Evolutionary conservation across 2,888 invertebrate genomes (phyloP).

Genomic region (Pseudanteris insignis): DNA sequence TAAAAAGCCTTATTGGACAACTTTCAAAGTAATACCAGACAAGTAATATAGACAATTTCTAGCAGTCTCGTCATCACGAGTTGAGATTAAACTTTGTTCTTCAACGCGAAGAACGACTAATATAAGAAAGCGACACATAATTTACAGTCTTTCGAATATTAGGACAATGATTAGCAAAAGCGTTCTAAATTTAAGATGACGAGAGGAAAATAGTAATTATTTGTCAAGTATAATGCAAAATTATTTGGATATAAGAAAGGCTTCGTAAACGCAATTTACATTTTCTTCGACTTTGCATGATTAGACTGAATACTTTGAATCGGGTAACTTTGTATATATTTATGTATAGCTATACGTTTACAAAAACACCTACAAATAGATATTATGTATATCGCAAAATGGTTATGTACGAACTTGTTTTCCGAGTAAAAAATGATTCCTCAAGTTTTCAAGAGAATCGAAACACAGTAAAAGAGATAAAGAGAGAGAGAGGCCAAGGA

Average conservation of each 20-base stretch:
- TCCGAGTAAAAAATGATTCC: conserved; percentile 24
- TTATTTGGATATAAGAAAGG: conserved; percentile 2
- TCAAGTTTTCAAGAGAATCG: conserved; percentile 14
- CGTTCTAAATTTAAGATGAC: neutral
- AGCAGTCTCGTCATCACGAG: too few relatives aligned
- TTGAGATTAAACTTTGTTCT: too few relatives aligned
- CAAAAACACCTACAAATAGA: too few relatives aligned
- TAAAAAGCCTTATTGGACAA: too few relatives aligned
- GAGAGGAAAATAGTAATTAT: too few relatives aligned
- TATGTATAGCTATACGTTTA: too few relatives aligned
- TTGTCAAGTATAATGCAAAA: neutral
- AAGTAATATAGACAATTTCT: too few relatives aligned
- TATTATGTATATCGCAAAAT: conserved; percentile 23
- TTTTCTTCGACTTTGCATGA: conserved; percentile 21
- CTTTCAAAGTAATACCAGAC: too few relatives aligned
- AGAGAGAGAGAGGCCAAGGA: conserved; percentile 34
- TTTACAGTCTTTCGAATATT: too few relatives aligned
- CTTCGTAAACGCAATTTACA: conserved; percentile 16
- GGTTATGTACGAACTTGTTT: too few relatives aligned
- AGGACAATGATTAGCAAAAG: neutral
- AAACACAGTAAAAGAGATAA: neutral
- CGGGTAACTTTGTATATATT: conserved; percentile 7
- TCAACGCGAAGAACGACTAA: too few relatives aligned
- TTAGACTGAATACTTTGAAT: conserved; percentile 23
- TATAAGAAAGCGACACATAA: too few relatives aligned